phyloP scores from a whole-genome alignment of 2,113 vertebrate genomes.

The Pantherophis guttatus region DNA sequence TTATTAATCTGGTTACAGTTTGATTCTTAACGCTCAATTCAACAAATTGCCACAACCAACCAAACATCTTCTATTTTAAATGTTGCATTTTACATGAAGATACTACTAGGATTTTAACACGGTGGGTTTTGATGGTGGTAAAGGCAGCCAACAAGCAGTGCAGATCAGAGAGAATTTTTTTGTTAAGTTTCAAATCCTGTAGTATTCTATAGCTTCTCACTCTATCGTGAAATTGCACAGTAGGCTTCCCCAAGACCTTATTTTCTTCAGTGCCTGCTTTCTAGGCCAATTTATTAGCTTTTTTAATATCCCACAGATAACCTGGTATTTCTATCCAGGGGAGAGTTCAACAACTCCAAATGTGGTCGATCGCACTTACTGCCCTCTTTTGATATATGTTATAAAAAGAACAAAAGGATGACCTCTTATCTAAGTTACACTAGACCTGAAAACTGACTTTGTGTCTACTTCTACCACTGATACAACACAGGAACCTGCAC shows the following conservation, averaged over 20 bases:
- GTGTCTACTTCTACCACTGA: neutral
- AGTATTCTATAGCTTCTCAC: slow-evolving; percentile 36
- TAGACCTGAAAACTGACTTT: neutral
- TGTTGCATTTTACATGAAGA: neutral
- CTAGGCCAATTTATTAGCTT: slow-evolving; percentile 9
- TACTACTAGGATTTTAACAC: neutral
- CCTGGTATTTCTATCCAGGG: slow-evolving; percentile 27
- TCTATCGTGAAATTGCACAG: slow-evolving; percentile 46
- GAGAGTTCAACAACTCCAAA: slow-evolving; percentile 31
- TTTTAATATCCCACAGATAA: neutral
- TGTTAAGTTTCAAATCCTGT: slow-evolving; percentile 24
- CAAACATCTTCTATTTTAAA: slow-evolving; percentile 16
- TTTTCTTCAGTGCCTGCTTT: slow-evolving; percentile 27
- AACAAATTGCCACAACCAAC: fast-evolving
- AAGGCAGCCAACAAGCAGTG: slow-evolving; percentile 13
- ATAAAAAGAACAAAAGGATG: slow-evolving; percentile 35
- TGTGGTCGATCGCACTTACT: slow-evolving; percentile 27
- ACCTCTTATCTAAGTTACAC: slow-evolving; percentile 34
- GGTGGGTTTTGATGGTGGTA: neutral
- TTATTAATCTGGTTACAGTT: neutral
- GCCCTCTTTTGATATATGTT: slow-evolving; percentile 26
- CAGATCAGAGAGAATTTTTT: slow-evolving; percentile 26
- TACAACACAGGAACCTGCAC: neutral
- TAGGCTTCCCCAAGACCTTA: slow-evolving; percentile 26
- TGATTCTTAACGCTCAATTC: slow-evolving; percentile 2